A percentile compares a stretch with the other conserved stretches of the same genome.
Evolutionary conservation across 2,113 vertebrate species (phyloP).

Genomic region (Vulpes ferrilata): DNA sequence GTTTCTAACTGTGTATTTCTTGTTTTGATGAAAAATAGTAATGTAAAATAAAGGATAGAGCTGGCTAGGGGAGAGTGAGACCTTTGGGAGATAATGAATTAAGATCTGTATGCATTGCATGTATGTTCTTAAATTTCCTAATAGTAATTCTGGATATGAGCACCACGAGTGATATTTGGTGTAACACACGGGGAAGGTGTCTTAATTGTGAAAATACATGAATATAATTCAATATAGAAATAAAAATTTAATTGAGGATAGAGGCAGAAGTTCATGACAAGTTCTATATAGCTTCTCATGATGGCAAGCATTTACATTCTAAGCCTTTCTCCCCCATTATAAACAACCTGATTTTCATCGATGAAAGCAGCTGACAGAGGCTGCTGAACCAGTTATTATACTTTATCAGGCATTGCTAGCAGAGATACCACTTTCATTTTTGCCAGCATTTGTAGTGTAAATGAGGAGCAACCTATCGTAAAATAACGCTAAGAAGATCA

Average conservation of each 20-base stretch:
- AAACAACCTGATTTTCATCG: slow-evolving; percentile 76
- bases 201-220: slow-evolving; percentile 23
- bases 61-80: background rate
- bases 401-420: slow-evolving; percentile 84
- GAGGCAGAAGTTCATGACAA: slow-evolving; percentile 13
- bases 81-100: background rate
- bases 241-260: background rate
- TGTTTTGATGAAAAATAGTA: background rate
- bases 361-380: slow-evolving; percentile 79
- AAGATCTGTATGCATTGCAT: slow-evolving; percentile 14
- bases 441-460: slow-evolving; percentile 90
- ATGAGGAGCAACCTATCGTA: slow-evolving; percentile 89
- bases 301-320: slow-evolving; percentile 60
- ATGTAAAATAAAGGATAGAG: background rate
- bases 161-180: background rate
- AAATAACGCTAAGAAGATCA: slow-evolving; percentile 89
- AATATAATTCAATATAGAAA: slow-evolving; percentile 9
- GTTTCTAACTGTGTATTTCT: background rate
- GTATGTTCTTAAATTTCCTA: background rate
- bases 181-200: background rate
- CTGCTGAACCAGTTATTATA: slow-evolving; percentile 84
- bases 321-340: slow-evolving; percentile 62
- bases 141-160: background rate
- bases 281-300: background rate
- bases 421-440: slow-evolving; percentile 87